phyloP scores from a whole-genome alignment of 2,113 vertebrate genomes.

The Synodontis membranacea region DNA sequence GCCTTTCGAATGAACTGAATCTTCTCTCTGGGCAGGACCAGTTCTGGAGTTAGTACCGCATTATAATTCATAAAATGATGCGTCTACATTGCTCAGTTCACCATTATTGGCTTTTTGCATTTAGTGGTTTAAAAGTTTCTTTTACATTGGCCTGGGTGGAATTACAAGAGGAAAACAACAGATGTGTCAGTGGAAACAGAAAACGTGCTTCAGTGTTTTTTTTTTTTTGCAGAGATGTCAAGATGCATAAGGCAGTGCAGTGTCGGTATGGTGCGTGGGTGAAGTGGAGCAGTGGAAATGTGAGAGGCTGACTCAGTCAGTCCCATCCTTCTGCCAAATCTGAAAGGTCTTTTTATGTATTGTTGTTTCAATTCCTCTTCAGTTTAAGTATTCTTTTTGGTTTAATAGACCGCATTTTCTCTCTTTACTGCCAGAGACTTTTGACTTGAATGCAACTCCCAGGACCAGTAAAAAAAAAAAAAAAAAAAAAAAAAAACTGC shows the following conservation, averaged over 20 bases:
- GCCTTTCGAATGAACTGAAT: neutral
- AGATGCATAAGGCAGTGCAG: neutral
- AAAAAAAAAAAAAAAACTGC: no score
- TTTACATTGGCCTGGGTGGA: neutral
- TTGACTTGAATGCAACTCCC: neutral
- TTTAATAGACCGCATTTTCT: conserved; percentile 13
- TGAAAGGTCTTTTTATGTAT: conserved; percentile 15
- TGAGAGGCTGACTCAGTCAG: conserved; percentile 38
- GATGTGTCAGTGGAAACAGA: neutral
- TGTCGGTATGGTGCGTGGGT: conserved; percentile 11
- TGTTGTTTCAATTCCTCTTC: conserved; percentile 17
- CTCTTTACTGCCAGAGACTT: neutral
- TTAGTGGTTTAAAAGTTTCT: neutral
- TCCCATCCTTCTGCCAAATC: conserved; percentile 30
- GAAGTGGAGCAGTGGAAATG: conserved; percentile 33
- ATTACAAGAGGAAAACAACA: neutral
- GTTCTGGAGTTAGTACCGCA: neutral
- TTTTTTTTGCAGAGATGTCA: neutral
- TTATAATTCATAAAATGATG: neutral
- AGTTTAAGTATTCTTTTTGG: neutral
- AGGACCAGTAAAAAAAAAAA: neutral
- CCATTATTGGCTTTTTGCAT: neutral
- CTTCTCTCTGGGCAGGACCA: neutral
- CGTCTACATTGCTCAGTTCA: no score
- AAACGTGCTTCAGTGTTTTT: neutral